phyloP scores from a whole-genome alignment of 2,888 invertebrate genomes.

The Galerucella pusilla region DNA sequence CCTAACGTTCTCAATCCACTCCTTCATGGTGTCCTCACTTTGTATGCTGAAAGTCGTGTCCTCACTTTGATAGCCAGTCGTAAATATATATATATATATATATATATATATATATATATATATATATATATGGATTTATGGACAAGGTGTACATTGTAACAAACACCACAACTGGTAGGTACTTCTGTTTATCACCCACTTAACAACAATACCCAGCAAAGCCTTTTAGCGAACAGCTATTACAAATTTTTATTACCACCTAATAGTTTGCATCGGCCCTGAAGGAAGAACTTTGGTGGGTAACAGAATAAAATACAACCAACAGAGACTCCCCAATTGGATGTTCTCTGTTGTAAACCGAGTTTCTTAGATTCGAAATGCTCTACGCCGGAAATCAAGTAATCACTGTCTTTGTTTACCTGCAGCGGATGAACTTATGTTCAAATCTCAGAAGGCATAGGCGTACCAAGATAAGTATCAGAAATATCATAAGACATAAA shows the following conservation, averaged over 20 bases:
- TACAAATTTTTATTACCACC: constrained; percentile 9
- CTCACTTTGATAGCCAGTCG: too few relatives aligned
- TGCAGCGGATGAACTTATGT: constrained; percentile 39
- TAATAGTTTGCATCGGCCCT: background rate
- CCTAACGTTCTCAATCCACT: too few relatives aligned
- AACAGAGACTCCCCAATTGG: constrained; percentile 29
- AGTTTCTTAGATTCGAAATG: constrained; percentile 40
- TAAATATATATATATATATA: too few relatives aligned
- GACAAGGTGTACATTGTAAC: background rate
- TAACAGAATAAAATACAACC: constrained; percentile 25
- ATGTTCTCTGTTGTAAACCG: constrained; percentile 31
- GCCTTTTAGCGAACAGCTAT: constrained; percentile 8
- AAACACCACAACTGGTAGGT: background rate
- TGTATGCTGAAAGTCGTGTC: too few relatives aligned
- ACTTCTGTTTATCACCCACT: background rate
- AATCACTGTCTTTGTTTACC: constrained; percentile 55
- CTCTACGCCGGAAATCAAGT: constrained; percentile 52
- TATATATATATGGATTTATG: too few relatives aligned
- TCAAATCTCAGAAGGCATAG: constrained; percentile 30
- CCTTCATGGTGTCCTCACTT: too few relatives aligned
- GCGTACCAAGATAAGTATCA: background rate
- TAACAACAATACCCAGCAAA: background rate
- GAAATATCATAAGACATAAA: background rate
- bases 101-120: too few relatives aligned
- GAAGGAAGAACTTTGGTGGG: constrained; percentile 7